These are phyloP conservation scores for Thumatha senex DNA, from an alignment of 2,888 invertebrate species.

Conservation along the genomic window DNA sequence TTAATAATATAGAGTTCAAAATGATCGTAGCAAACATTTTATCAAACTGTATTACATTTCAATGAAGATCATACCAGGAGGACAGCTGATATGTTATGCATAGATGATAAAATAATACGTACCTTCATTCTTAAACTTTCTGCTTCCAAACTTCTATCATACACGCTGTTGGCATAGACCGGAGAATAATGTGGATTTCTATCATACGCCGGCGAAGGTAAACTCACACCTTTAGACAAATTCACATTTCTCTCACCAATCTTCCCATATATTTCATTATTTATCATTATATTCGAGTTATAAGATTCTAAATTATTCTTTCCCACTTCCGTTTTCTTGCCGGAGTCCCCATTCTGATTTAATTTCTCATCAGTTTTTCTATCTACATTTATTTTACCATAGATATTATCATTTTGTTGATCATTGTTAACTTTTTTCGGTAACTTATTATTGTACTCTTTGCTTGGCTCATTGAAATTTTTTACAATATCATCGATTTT, in stretches of 20 bases:
- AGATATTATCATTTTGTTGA: conserved; percentile 67
- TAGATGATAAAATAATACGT: conserved; percentile 22
- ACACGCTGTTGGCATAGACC: conserved; percentile 60
- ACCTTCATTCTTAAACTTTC: conserved; percentile 70
- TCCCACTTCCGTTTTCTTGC: conserved; percentile 21
- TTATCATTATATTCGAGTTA: conserved; percentile 33
- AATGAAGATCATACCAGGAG: too few species aligned
- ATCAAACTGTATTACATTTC: too few species aligned
- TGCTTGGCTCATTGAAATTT: conserved; percentile 71
- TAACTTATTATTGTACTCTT: conserved; percentile 46
- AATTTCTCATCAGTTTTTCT: conserved; percentile 34
- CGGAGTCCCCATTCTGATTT: conserved; percentile 9
- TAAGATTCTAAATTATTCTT: conserved; percentile 38
- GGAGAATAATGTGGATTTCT: conserved; percentile 72
- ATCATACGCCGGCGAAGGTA: conserved; percentile 58
- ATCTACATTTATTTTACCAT: conserved; percentile 67
- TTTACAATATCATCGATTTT: conserved; percentile 77
- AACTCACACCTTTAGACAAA: conserved; percentile 22
- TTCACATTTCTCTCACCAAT: conserved; percentile 29
- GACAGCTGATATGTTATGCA: too few species aligned
- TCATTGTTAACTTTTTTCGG: conserved; percentile 75
- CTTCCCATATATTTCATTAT: conserved; percentile 28
- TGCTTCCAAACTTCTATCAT: conserved; percentile 73
- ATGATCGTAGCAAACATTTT: too few species aligned
- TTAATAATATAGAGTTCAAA: too few species aligned